phyloP scores from a whole-genome alignment of 2,113 vertebrate genomes.

The Coregonus clupeaformis region DNA sequence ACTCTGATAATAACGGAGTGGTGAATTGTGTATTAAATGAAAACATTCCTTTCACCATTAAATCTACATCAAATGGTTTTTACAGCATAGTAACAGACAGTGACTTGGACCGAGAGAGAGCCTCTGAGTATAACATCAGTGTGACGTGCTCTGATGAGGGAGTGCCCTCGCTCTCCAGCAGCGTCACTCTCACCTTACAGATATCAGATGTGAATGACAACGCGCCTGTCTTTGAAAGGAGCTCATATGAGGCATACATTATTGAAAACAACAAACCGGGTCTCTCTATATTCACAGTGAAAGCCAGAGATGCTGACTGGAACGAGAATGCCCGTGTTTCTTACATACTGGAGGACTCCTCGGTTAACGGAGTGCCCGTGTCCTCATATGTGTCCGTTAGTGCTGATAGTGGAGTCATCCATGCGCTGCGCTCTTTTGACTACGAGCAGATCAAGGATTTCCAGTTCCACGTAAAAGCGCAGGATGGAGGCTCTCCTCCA shows the following conservation, averaged over 20 bases:
- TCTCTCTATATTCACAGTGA: conserved; percentile 22
- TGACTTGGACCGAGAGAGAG: conserved; percentile 42
- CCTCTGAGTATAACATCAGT: conserved; percentile 34
- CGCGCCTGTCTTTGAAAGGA: conserved; percentile 28
- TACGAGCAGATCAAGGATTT: conserved; percentile 47
- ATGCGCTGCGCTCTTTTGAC: conserved; percentile 45
- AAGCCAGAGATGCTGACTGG: conserved; percentile 34
- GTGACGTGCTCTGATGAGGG: conserved; percentile 33
- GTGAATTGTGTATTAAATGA: conserved; percentile 34
- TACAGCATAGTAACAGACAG: conserved; percentile 55
- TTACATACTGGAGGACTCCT: conserved; percentile 35
- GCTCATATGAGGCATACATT: conserved; percentile 20
- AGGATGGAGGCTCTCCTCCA: conserved; percentile 41
- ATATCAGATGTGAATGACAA: conserved; percentile 50
- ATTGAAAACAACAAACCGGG: conserved; percentile 45
- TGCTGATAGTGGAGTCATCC: conserved; percentile 36
- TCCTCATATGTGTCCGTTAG: conserved; percentile 42
- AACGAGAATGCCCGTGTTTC: conserved; percentile 40
- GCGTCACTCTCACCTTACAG: conserved; percentile 25
- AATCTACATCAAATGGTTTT: conserved; percentile 60
- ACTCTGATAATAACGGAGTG: conserved; percentile 56
- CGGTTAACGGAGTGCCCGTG: conserved; percentile 22
- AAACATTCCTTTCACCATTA: conserved; percentile 47
- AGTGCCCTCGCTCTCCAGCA: conserved; percentile 38
- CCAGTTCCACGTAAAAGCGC: conserved; percentile 42